phyloP scores from a whole-genome alignment of 2,797 vertebrate genomes.

The Tadarida brasiliensis region DNA sequence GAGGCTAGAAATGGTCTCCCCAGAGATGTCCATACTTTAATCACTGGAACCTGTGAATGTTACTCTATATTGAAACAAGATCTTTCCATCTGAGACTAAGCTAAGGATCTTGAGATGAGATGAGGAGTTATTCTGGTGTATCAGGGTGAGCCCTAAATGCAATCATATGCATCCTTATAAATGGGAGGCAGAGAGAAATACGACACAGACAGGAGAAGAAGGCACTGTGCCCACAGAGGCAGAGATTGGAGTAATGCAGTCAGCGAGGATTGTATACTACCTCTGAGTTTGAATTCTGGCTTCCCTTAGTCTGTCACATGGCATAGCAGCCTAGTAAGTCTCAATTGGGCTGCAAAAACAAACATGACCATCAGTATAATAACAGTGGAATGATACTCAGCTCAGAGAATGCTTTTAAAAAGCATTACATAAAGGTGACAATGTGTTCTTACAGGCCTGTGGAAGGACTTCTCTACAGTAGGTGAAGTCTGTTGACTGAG shows the following conservation, averaged over 20 bases:
- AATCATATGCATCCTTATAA: neutral
- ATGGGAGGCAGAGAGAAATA: neutral
- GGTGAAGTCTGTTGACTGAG: neutral
- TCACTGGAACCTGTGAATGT: neutral
- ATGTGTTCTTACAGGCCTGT: neutral
- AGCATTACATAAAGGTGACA: neutral
- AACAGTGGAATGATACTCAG: neutral
- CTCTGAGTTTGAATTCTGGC: neutral
- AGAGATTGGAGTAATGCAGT: neutral
- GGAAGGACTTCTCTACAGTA: neutral
- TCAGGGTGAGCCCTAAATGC: neutral
- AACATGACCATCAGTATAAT: neutral
- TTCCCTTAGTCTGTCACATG: neutral
- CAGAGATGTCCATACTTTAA: neutral
- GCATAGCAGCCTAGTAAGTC: neutral
- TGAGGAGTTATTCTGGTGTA: neutral
- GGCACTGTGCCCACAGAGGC: no score
- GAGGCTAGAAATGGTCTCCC: neutral
- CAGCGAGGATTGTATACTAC: neutral
- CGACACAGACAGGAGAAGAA: neutral
- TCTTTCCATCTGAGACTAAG: neutral
- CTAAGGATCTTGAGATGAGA: neutral
- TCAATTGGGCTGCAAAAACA: neutral
- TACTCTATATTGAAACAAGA: neutral
- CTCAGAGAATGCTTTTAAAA: neutral